Evolutionary conservation across 2,888 invertebrate species (phyloP).

Genomic region (Callyntrura guangdongensis): DNA sequence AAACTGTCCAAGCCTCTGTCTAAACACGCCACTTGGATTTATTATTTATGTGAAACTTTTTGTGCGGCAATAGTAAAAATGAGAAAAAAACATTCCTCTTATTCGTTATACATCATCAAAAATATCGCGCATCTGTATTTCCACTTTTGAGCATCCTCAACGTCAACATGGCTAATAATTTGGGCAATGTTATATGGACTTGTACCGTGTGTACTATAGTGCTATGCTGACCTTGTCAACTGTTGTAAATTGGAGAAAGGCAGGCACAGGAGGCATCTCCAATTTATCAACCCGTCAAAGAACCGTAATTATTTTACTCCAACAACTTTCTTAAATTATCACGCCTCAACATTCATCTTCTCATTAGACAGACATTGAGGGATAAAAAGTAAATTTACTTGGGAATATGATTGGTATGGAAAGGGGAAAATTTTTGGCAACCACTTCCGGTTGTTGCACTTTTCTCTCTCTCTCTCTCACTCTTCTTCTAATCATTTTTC

Average conservation of each 20-base stretch:
- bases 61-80: not conserved
- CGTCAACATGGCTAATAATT: no score
- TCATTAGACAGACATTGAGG: slow-evolving; percentile 10
- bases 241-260: slow-evolving; percentile 63
- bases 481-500: slow-evolving; percentile 7
- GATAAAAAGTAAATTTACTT: slow-evolving; percentile 12
- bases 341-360: slow-evolving; percentile 47
- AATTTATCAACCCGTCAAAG: slow-evolving; percentile 56
- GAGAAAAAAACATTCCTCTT: not conserved
- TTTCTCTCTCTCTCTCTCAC: no score
- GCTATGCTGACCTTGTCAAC: slow-evolving; percentile 61
- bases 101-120: not conserved
- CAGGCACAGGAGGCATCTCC: slow-evolving; percentile 57
- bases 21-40: not conserved
- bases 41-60: slow-evolving; percentile 11
- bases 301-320: slow-evolving; percentile 35
- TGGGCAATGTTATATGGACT: no score
- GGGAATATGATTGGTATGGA: not conserved
- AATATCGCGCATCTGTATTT: not conserved
- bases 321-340: slow-evolving; percentile 45
- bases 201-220: no score
- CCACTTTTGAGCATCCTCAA: no score
- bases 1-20: not conserved
- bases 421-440: slow-evolving; percentile 30
- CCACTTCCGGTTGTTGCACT: slow-evolving; percentile 54